phyloP scores from a whole-genome alignment of 92 coral and sea anemone species.

The Siderastrea siderea region DNA sequence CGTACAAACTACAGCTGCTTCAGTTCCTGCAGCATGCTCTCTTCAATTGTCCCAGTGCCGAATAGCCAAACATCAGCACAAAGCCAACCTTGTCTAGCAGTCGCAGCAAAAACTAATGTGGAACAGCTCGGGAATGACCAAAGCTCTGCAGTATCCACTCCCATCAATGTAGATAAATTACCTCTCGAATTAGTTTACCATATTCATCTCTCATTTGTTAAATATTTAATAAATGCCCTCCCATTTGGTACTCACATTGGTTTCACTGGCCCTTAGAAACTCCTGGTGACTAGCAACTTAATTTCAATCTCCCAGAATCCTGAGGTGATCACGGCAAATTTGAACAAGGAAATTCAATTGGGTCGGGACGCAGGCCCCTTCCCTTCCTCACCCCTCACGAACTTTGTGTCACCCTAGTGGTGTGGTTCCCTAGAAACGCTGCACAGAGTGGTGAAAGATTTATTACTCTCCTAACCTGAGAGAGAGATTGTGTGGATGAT shows the following conservation, averaged over 20 bases:
- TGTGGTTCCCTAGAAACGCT: neutral
- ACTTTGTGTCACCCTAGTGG: conserved; percentile 12
- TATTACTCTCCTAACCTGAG: conserved; percentile 25
- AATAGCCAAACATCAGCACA: no score
- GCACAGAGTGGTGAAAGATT: neutral
- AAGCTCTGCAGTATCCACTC: neutral
- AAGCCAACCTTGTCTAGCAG: neutral
- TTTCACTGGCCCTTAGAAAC: neutral
- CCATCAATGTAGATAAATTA: neutral
- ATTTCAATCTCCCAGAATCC: neutral
- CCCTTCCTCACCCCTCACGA: neutral
- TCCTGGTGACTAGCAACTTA: neutral
- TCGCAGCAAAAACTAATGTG: neutral
- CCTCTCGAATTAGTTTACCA: neutral
- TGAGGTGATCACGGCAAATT: neutral
- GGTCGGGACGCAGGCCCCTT: conserved; percentile 27
- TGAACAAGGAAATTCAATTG: neutral
- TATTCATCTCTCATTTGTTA: neutral
- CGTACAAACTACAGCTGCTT: no score
- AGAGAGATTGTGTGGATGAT: conserved; percentile 5
- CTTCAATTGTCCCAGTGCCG: no score
- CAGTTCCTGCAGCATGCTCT: no score
- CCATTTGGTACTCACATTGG: conserved; percentile 2
- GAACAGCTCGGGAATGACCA: neutral
- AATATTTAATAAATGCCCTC: neutral